These are phyloP conservation scores for Albula glossodonta DNA, from an alignment of 2,113 vertebrate genomes.

Conservation along the genomic window DNA sequence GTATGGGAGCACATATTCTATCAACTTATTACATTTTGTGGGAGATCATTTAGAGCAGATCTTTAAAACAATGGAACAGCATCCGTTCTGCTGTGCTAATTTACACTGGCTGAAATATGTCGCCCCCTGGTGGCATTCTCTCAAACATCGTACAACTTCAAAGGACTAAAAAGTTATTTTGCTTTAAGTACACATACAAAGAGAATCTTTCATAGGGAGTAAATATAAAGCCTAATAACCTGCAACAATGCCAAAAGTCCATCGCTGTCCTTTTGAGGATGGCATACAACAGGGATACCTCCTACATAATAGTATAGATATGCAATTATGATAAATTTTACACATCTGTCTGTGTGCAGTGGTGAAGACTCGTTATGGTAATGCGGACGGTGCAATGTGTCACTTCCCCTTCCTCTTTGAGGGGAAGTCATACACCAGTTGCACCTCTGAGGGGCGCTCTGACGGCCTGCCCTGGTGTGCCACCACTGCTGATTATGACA, in stretches of 20 bases:
- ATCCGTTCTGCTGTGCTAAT: background rate
- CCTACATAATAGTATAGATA: background rate
- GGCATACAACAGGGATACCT: no score
- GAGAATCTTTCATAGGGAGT: background rate
- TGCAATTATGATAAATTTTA: background rate
- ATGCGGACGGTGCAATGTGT: constrained; percentile 83
- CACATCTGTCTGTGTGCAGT: constrained; percentile 55
- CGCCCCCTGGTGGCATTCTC: background rate
- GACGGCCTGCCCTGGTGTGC: constrained; percentile 86
- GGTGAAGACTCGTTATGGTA: constrained; percentile 83
- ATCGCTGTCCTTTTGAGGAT: no score
- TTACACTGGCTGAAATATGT: background rate
- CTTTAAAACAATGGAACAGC: no score
- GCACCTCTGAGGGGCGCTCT: constrained; percentile 79
- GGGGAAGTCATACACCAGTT: constrained; percentile 78
- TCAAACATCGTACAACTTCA: background rate
- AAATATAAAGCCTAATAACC: background rate
- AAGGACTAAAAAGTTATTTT: background rate
- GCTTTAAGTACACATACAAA: background rate
- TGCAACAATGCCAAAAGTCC: no score
- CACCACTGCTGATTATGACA: constrained; percentile 78
- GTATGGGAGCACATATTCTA: no score
- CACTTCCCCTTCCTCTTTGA: constrained; percentile 90
- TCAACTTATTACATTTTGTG: no score
- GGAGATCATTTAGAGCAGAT: no score